Conservation (phyloP, 2,113 vertebrate species). For the Microcebus murinus region DNA sequence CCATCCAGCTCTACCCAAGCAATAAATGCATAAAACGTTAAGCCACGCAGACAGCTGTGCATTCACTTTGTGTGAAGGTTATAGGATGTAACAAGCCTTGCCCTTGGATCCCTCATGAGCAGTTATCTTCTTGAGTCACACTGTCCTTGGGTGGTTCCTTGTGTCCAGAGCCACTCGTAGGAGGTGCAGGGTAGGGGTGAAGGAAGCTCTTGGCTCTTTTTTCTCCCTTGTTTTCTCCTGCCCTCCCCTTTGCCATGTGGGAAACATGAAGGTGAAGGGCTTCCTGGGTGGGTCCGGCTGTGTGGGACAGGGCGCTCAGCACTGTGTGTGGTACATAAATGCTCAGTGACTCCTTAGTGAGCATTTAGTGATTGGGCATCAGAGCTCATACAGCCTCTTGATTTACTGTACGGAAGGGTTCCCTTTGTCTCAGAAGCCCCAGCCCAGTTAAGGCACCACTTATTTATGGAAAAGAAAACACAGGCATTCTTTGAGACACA, state of each 20-base stretch:
- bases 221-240: not conserved
- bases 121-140: not conserved
- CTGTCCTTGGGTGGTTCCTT: not conserved
- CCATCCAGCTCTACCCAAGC: not conserved
- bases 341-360: not conserved
- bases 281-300: not conserved
- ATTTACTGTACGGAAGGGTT: not conserved
- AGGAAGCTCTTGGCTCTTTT: not conserved
- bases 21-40: not conserved
- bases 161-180: not conserved
- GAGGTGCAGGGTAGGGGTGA: not conserved
- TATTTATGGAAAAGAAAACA: not conserved
- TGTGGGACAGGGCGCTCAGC: not conserved
- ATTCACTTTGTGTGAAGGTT: not conserved
- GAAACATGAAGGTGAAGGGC: not conserved
- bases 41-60: not conserved
- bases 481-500: not conserved
- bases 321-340: not conserved
- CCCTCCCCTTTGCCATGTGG: not conserved
- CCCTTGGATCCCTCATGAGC: not conserved
- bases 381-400: not conserved
- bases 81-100: not conserved
- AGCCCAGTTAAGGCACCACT: not conserved
- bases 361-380: accelerated
- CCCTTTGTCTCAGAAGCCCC: not conserved